Evolutionary conservation across 2,888 invertebrate genomes (phyloP), one percentile per base, ranked within the genome.

Genomic region (Apamea crenata): DNA sequence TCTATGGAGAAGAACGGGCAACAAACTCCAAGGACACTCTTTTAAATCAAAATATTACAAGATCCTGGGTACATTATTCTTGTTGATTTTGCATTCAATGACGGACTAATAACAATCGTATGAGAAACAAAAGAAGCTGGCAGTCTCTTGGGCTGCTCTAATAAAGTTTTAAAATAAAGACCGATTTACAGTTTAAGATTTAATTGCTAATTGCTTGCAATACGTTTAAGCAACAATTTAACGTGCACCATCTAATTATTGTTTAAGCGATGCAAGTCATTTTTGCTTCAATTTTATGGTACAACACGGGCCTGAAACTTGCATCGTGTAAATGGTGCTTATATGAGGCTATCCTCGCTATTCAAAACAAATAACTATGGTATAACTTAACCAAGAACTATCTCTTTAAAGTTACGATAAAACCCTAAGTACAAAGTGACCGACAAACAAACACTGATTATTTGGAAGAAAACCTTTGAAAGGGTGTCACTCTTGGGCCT

Each of bases 401-500:
- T 78, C 12, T 63, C 32, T 67, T 68, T 63, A 53, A n/a, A 76
- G 32, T 77, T 56, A 36, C 40, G 3, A 40, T n/a, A 66, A 59
- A 36, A 29, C 36, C 29, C 50, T 59, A 21, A 69, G 40, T 63
- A 69, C 44, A 32, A 74, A 78, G 18, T 63, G 29, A 65, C 59
- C 40, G 50, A 75, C 7, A 74, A 76, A 83, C 73, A 80, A 79
- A 85, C 76, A 78, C 75, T 74, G 66, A 72, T 74, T 74, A 76
- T 68, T 82, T 72, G n/a, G 16, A 50, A 65, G 36, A 74, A 83
- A 85, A 84, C 53, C 81, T 80, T 82, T 78, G 66, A 78, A 83
- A 86, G 73, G 79, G 72, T 81, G 50, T 75, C 76, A 80, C 72
- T 83, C 77, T 80, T 77, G 59, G 74, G 68, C 32, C 32, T 79